phyloP scores from a whole-genome alignment of 2,797 vertebrate genomes.

The Epinephelus malabaricus region DNA sequence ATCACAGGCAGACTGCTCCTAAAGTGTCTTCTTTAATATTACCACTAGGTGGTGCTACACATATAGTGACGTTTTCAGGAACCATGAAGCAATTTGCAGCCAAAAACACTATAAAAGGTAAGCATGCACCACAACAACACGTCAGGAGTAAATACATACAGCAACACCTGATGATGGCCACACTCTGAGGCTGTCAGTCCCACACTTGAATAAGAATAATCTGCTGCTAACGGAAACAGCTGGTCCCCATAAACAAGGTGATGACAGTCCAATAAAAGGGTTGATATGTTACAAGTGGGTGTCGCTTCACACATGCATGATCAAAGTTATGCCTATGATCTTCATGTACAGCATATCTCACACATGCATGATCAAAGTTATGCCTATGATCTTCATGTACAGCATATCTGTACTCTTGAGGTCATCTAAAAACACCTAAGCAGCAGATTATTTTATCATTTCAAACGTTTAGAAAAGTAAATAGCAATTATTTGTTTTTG shows the following conservation, averaged over 20 bases:
- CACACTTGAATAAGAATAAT: background rate
- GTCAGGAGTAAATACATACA: background rate
- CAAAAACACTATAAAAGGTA: background rate
- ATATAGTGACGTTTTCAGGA: background rate
- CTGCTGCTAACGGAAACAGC: slow-evolving; percentile 21
- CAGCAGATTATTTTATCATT: background rate
- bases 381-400: no score
- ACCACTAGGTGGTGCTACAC: background rate
- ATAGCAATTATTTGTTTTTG: background rate
- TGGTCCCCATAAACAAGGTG: slow-evolving; percentile 21
- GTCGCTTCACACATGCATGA: background rate
- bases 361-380: no score
- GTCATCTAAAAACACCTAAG: background rate
- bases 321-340: background rate
- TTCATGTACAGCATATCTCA: no score
- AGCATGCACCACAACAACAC: background rate
- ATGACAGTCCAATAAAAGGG: background rate
- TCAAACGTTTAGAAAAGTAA: background rate
- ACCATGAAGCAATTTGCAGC: background rate
- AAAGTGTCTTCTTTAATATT: background rate
- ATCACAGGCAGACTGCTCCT: background rate
- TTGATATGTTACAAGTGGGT: background rate
- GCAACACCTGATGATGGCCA: background rate
- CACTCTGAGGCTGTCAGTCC: background rate
- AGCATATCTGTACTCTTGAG: background rate